Evolutionary conservation across 2,113 vertebrate species (phyloP).

Genomic region (Camelus dromedarius): DNA sequence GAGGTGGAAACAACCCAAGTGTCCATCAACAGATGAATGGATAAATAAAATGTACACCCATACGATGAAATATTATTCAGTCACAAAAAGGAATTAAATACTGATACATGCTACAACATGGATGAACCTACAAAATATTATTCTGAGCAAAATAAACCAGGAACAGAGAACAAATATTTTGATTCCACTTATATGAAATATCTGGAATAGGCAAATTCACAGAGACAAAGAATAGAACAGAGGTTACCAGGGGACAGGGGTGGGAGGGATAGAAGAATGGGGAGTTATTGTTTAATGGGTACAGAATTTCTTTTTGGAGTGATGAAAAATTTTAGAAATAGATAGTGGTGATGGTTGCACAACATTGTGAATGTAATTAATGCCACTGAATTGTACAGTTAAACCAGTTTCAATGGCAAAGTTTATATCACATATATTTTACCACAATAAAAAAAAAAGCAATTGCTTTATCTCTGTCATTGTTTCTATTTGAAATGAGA

Average conservation of each 20-base stretch:
- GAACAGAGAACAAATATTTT: not conserved
- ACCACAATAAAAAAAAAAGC: conserved; percentile 8
- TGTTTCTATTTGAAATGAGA: conserved; percentile 27
- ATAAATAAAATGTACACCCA: not conserved
- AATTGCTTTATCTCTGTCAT: conserved; percentile 13
- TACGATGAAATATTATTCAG: conserved; percentile 28
- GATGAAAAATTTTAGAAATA: conserved; percentile 20
- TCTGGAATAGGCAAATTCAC: conserved; percentile 1
- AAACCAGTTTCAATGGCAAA: conserved; percentile 20
- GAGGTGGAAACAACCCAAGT: not conserved
- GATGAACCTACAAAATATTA: not conserved
- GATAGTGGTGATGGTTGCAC: not conserved
- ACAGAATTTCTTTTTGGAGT: not conserved
- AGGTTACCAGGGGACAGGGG: not conserved
- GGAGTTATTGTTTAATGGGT: not conserved
- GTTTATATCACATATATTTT: conserved; percentile 2
- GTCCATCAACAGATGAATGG: not conserved
- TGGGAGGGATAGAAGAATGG: not conserved
- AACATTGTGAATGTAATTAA: not conserved
- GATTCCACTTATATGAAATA: conserved; percentile 1
- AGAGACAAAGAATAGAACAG: not conserved
- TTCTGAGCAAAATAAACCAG: not conserved
- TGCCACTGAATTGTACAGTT: not conserved
- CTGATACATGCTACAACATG: not conserved
- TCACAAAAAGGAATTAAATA: conserved; percentile 7